These are phyloP conservation scores for Euborellia annulipes DNA, from an alignment of 1,140 invertebrate genomes.

Conservation along the genomic window DNA sequence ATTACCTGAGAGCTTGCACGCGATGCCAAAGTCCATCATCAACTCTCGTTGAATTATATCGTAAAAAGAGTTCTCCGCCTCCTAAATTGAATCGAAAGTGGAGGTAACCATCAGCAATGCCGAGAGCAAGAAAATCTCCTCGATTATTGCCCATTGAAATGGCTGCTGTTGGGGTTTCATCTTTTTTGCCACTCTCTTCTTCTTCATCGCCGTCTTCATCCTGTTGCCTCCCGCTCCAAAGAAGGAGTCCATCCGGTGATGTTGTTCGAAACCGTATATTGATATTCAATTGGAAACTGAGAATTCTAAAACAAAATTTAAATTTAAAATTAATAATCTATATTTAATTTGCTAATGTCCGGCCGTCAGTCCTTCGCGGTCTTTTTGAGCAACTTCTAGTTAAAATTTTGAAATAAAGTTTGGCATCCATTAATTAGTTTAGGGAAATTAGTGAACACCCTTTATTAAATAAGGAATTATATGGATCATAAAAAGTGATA, in stretches of 20 bases:
- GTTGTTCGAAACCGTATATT: slow-evolving; percentile 58
- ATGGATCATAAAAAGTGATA: no score
- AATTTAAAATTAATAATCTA: no score
- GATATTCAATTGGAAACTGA: slow-evolving; percentile 61
- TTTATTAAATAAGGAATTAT: no score
- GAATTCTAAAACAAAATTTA: slow-evolving; percentile 54
- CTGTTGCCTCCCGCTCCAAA: slow-evolving; percentile 71
- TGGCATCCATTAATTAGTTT: no score
- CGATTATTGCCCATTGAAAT: slow-evolving; percentile 9
- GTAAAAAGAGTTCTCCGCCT: slow-evolving; percentile 58
- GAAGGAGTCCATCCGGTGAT: slow-evolving; percentile 56
- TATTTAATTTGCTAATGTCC: no score
- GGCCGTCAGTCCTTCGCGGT: no score
- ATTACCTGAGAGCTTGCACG: slow-evolving; percentile 71
- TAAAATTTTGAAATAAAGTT: no score
- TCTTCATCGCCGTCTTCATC: slow-evolving; percentile 24
- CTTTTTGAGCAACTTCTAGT: no score
- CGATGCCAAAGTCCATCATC: slow-evolving; percentile 88
- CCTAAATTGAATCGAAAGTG: slow-evolving; percentile 46
- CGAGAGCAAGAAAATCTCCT: slow-evolving; percentile 68
- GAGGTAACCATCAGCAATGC: slow-evolving; percentile 58
- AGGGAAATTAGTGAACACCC: no score
- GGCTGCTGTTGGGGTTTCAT: slow-evolving; percentile 28
- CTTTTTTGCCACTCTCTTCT: slow-evolving; percentile 3
- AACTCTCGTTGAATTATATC: slow-evolving; percentile 71